Evolutionary conservation across 53 echinoderm and acorn worm genomes (phyloP), one percentile per base, ranked within the genome.

Genomic region (Glandiceps talaboti): DNA sequence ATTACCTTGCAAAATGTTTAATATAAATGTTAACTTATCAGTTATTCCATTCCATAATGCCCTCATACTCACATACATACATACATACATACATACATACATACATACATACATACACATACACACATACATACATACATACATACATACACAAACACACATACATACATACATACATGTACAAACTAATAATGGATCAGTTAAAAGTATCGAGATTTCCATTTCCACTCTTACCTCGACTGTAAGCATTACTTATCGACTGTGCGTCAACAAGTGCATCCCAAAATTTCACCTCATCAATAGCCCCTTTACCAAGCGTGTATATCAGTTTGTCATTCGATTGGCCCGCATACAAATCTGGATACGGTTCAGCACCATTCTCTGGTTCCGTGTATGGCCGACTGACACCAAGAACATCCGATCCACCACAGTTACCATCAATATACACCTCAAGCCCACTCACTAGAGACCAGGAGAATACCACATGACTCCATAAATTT

Each of bases 391-490:
- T 31, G 20, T 33, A 77, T 33, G 26, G 45, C 27, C 29, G 80
- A 75, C 26, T 28, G 73, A 73, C 76, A 27, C 20, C 83, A 77
- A 25, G 30, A 28, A 27, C 29, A 32, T 73, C 73, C 30, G 30
- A 73, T 14, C 91, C 91, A 1, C 73, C 86, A 74, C 91, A 91
- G 1, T 33, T 20, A 14, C 80, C 89, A 33, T 89, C 89, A 0
- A 91, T 82, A 28, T 86, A 82, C 74, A 89, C 86, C 30, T 91
- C 88, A 1, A 91, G 79, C 25, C 91, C 91, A 0, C 77, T 20
- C 28, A 84, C 82, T 0, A 0, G 27, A 1, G 74, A 73, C 91
- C 91, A 91, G 1, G 82, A 33, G 29, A 91, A 76, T 28, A 80
- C 75, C 12, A 91, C 82, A 1, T 85, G 83, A 33, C 81, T 33